Conservation (phyloP, 2,888 invertebrate species). For the Zhengitettix transpicula region DNA sequence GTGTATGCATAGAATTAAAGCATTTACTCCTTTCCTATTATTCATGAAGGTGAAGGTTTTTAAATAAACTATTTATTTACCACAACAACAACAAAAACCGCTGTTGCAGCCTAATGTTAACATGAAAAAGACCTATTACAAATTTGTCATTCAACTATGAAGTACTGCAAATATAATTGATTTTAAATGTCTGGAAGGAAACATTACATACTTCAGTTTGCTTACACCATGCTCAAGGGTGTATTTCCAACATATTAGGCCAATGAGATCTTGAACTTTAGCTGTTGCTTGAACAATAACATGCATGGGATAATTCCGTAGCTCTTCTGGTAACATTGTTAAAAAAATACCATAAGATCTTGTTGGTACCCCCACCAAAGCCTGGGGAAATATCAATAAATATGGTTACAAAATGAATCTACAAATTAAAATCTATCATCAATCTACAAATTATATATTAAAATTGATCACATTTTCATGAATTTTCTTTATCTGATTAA, state of each 20-base stretch:
- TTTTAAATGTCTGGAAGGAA: not conserved
- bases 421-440: no score
- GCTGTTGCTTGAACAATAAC: conserved; percentile 68
- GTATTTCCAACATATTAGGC: conserved; percentile 78
- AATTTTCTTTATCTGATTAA: no score
- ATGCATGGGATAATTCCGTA: conserved; percentile 68
- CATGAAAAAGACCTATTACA: no score
- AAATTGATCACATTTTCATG: no score
- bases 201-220: conserved; percentile 24
- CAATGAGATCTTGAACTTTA: conserved; percentile 79
- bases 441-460: no score
- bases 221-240: conserved; percentile 25
- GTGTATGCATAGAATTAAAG: no score
- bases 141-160: not conserved
- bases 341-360: conserved; percentile 81
- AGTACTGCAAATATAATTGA: not conserved
- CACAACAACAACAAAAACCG: no score
- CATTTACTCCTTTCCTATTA: no score
- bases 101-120: no score
- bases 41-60: no score
- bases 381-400: conserved; percentile 16
- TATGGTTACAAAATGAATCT: not conserved
- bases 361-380: conserved; percentile 58
- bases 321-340: conserved; percentile 66
- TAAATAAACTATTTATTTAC: no score